Base-by-base conservation (phyloP, 92 coral and sea anemone genomes). In the Desmophyllum pertusum region DNA sequence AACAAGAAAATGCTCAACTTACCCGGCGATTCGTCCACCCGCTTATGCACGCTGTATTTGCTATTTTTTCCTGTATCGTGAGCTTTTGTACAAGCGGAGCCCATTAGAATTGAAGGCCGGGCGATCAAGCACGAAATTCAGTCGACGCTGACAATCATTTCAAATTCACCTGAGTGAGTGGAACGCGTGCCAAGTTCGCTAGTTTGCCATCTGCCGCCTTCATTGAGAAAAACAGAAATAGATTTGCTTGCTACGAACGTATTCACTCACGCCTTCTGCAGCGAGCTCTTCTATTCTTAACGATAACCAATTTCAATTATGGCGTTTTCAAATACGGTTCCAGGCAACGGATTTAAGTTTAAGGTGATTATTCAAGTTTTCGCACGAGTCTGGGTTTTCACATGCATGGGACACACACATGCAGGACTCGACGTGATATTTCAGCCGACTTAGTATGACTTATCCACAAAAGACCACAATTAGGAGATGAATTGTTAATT, bases 401-500 rank as follows among this genome's bases (percentile, higher is more conserved):
- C 61, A 19, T 3, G 55, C 55, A 21, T 48, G 76, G 48, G 67
- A 15, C 76, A 27, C 9, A 3, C 30, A 64, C 70, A 31, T 31
- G 30, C 15, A 51, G 29, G 4, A 2, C 77, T 27, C 78, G 52
- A 70, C 42, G 59, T 81, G 78, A 81, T 57, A 72, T 82, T 72
- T 61, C 36, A 27, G 29, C 59, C 79, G 77, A 82, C 86, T 45
- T 61, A 57, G 71, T 30, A 63, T 65, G 86, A 70, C 62, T 68
- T 36, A 11, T 15, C 67, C 66, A 67, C 84, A 70, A 70, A 67
- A 55, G 84, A 48, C 39, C 31, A 80, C 84, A 80, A 80, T 80
- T 48, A 68, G 29, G 69, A 42, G 36, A 27, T 82, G 86, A 82
- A 82, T 82, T 55, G 71, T 71, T 72, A 82, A 82, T 82, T 82